These are phyloP conservation scores for Therioaphis trifolii DNA, from an alignment of 2,888 invertebrate genomes.

Conservation along the genomic window DNA sequence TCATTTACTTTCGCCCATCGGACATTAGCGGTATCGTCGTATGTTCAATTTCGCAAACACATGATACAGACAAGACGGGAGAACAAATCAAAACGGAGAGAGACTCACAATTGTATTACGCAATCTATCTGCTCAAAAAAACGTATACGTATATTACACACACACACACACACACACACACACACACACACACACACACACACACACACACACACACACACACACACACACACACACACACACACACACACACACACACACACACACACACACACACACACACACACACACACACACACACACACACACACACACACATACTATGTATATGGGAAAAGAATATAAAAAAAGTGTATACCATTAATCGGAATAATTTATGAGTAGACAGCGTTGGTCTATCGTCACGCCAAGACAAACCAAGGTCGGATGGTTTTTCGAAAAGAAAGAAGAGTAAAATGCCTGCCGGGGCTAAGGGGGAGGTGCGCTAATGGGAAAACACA, in stretches of 20 bases:
- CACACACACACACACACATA: too few relatives aligned
- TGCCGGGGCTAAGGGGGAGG: constrained; percentile 8
- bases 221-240: too few relatives aligned
- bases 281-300: too few relatives aligned
- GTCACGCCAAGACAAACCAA: constrained; percentile 14
- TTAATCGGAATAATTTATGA: constrained; percentile 49
- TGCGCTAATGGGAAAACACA: constrained; percentile 15
- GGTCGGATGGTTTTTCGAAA: constrained; percentile 46
- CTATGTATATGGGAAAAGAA: neutral
- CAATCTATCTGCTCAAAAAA: constrained; percentile 28
- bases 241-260: too few relatives aligned
- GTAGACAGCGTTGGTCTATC: neutral
- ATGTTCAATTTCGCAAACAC: constrained; percentile 51
- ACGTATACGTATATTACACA: neutral
- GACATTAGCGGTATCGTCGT: constrained; percentile 36
- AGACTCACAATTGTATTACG: constrained; percentile 40
- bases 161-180: too few relatives aligned
- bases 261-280: too few relatives aligned
- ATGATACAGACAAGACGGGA: neutral
- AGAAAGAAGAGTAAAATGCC: constrained; percentile 38
- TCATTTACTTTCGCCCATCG: constrained; percentile 57
- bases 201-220: too few relatives aligned
- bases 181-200: too few relatives aligned
- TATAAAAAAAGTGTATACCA: neutral
- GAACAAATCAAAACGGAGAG: constrained; percentile 40